phyloP scores from a whole-genome alignment of 2,888 invertebrate species.

The Trimorus sp. region DNA sequence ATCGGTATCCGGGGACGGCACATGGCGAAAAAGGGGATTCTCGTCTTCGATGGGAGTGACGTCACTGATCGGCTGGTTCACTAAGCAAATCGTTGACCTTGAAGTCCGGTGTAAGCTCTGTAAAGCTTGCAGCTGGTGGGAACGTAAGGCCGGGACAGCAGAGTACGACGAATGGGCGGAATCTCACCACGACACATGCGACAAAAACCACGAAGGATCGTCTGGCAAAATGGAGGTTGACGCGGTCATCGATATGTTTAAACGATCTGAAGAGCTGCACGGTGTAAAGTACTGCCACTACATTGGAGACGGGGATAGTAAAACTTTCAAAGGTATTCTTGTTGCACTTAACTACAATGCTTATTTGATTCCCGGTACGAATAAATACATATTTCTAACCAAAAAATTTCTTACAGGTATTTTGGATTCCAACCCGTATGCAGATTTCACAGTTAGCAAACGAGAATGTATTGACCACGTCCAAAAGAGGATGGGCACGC shows the following conservation, averaged over 20 bases:
- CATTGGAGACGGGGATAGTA: slow-evolving; percentile 12
- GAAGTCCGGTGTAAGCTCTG: slow-evolving; percentile 50
- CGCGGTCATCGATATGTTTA: slow-evolving; percentile 47
- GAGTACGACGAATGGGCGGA: slow-evolving; percentile 30
- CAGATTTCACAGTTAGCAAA: slow-evolving; percentile 27
- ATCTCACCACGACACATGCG: slow-evolving; percentile 24
- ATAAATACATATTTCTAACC: no score
- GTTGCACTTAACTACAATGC: no score
- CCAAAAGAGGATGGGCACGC: slow-evolving; percentile 18
- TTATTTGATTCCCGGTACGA: no score
- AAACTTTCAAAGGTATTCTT: slow-evolving; percentile 15
- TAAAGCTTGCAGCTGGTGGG: slow-evolving; percentile 47
- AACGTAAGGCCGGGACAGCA: slow-evolving; percentile 22
- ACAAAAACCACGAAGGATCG: slow-evolving; percentile 53
- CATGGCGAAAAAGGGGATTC: slow-evolving; percentile 9
- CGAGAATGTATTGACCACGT: slow-evolving; percentile 41
- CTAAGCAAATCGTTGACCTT: slow-evolving; percentile 48
- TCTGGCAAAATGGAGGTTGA: slow-evolving; percentile 64
- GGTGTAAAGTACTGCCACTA: slow-evolving; percentile 9
- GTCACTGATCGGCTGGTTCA: slow-evolving; percentile 46
- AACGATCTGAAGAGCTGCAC: slow-evolving; percentile 29
- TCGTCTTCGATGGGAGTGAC: slow-evolving; percentile 20
- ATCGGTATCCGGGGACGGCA: no score
- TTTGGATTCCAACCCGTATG: slow-evolving; percentile 36
- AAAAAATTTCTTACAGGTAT: background rate